phyloP scores from a whole-genome alignment of 92 coral and sea anemone species.

The Micromussa lordhowensis region DNA sequence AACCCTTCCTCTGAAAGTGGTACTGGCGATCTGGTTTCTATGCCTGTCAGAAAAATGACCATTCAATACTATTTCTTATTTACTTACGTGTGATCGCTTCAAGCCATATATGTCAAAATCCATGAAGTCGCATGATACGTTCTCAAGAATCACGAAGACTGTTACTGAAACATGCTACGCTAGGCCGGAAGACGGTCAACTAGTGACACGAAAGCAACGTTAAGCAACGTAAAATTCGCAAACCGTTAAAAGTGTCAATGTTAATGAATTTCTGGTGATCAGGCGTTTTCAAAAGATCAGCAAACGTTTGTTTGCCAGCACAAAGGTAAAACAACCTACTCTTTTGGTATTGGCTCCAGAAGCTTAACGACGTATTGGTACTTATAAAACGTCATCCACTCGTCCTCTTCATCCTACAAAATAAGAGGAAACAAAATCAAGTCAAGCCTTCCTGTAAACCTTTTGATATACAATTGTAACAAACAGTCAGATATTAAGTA shows the following conservation, averaged over 20 bases:
- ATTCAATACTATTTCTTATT: neutral
- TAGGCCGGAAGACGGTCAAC: too few relatives aligned
- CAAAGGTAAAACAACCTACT: slow-evolving; percentile 27
- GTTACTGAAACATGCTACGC: too few relatives aligned
- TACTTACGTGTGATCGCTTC: neutral
- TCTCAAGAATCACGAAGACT: too few relatives aligned
- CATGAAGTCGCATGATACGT: too few relatives aligned
- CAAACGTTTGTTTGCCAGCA: neutral
- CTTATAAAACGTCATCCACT: slow-evolving; percentile 81
- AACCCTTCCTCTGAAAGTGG: slow-evolving; percentile 39
- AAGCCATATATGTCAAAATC: too few relatives aligned
- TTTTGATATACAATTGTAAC: too few relatives aligned
- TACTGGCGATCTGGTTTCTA: neutral
- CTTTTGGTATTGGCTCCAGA: slow-evolving; percentile 73
- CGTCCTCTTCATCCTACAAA: slow-evolving; percentile 63
- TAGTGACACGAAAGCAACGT: too few relatives aligned
- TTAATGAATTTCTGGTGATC: neutral
- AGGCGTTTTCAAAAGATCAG: neutral
- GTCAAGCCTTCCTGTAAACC: neutral
- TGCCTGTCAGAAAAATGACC: neutral
- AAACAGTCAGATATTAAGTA: too few relatives aligned
- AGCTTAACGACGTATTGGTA: slow-evolving; percentile 77
- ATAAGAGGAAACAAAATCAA: neutral
- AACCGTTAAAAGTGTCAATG: too few relatives aligned
- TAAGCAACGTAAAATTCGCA: too few relatives aligned